Evolutionary conservation across 2,888 invertebrate genomes (phyloP).

Genomic region (Drosophila histrio): DNA sequence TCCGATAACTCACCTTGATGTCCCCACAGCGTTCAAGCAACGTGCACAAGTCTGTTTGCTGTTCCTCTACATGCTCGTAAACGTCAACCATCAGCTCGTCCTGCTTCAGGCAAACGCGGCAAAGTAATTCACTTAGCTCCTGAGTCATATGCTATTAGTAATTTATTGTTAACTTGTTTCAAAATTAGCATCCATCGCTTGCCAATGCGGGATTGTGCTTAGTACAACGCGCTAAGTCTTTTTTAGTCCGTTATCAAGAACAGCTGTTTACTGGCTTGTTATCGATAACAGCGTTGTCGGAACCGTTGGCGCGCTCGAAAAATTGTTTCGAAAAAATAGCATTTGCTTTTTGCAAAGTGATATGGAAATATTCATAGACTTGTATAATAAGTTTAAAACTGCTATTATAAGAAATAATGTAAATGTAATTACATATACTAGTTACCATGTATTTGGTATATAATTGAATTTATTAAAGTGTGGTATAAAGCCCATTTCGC

Average conservation of each 20-base stretch:
- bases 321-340: too few species aligned
- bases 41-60: slow-evolving; percentile 72
- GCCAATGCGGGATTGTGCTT: background rate
- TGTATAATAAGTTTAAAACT: too few species aligned
- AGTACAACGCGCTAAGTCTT: background rate
- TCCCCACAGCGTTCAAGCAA: slow-evolving; percentile 76
- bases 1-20: slow-evolving; percentile 57
- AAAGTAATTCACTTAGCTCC: slow-evolving; percentile 65
- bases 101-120: slow-evolving; percentile 80
- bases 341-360: too few species aligned
- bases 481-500: background rate
- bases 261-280: slow-evolving; percentile 9
- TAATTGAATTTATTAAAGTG: background rate
- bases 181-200: background rate
- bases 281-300: slow-evolving; percentile 38
- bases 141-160: slow-evolving; percentile 36
- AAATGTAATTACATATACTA: too few species aligned
- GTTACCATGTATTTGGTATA: too few species aligned
- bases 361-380: too few species aligned
- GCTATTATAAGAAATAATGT: too few species aligned
- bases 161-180: background rate
- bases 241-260: slow-evolving; percentile 12
- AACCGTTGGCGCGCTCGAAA: too few species aligned
- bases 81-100: slow-evolving; percentile 79
- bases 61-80: slow-evolving; percentile 80